Conservation (phyloP, 2,113 vertebrate species). For the Apteryx owenii region DNA sequence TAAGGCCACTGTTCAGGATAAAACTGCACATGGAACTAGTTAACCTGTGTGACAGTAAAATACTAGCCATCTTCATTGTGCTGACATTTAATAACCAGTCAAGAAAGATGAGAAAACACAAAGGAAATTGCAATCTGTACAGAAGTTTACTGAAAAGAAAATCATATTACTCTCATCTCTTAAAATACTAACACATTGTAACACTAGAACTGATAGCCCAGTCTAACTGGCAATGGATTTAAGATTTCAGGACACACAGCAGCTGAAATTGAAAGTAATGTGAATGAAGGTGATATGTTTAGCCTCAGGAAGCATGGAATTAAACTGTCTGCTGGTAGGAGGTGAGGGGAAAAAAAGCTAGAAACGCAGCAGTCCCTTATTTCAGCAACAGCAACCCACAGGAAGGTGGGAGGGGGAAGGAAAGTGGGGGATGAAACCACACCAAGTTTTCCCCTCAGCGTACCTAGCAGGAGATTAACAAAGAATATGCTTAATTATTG, state of each 20-base stretch:
- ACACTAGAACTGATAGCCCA: background rate
- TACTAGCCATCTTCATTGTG: background rate
- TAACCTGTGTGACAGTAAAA: slow-evolving; percentile 23
- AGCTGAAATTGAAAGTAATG: slow-evolving; percentile 38
- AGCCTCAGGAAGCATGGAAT: slow-evolving; percentile 33
- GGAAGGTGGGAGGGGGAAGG: background rate
- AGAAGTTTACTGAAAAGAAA: background rate
- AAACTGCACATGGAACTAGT: background rate
- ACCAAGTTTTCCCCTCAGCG: slow-evolving; percentile 36
- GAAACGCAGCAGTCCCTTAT: background rate
- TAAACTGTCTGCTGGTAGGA: slow-evolving; percentile 29
- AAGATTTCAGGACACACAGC: background rate
- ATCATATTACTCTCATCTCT: background rate
- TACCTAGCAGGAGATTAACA: slow-evolving; percentile 60
- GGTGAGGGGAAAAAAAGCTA: background rate
- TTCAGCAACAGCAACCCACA: background rate
- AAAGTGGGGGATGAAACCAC: slow-evolving; percentile 17
- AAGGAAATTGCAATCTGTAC: background rate
- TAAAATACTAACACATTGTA: background rate
- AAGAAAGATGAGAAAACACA: slow-evolving; percentile 17
- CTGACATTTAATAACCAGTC: slow-evolving; percentile 27
- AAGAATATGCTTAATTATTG: slow-evolving; percentile 61
- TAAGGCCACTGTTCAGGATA: background rate
- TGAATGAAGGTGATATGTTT: slow-evolving; percentile 27
- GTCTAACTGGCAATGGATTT: background rate